These are phyloP conservation scores for Poecilia wingei DNA, from an alignment of 2,797 vertebrate genomes.

Conservation along the genomic window DNA sequence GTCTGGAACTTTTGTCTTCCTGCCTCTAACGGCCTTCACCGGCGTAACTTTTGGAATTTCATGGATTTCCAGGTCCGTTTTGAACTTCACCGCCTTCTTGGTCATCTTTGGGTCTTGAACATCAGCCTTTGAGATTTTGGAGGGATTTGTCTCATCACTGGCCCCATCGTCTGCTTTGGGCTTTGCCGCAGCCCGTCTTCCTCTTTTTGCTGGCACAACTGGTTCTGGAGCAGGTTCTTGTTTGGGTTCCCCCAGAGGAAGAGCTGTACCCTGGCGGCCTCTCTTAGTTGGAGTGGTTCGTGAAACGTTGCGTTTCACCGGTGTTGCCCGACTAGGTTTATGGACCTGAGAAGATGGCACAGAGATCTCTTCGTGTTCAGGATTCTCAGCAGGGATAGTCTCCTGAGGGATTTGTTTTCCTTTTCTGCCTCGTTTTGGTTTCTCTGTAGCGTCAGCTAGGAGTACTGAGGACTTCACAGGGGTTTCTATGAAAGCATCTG, in stretches of 20 bases:
- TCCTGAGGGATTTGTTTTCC: constrained; percentile 29
- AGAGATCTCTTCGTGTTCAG: constrained; percentile 13
- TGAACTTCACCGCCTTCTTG: constrained; percentile 69
- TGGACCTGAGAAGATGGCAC: constrained; percentile 15
- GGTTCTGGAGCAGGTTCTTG: constrained; percentile 19
- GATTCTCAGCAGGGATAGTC: constrained; percentile 1
- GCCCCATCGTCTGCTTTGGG: constrained; percentile 3
- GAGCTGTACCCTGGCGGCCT: constrained; percentile 42
- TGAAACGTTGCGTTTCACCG: constrained; percentile 28
- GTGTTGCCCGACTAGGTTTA: constrained; percentile 55
- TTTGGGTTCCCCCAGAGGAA: constrained; percentile 9
- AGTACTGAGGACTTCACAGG: constrained; percentile 34
- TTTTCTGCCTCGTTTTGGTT: constrained; percentile 51
- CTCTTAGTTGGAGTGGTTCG: constrained; percentile 54
- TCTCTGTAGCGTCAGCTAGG: constrained; percentile 17
- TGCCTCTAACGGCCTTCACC: constrained; percentile 48
- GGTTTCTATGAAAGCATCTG: constrained; percentile 10
- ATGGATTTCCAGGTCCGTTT: constrained; percentile 33
- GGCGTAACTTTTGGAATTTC: constrained; percentile 44
- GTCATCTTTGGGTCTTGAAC: constrained; percentile 24
- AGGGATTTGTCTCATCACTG: neutral
- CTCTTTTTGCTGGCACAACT: constrained; percentile 39
- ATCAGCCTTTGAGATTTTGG: neutral
- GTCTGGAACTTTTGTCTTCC: constrained; percentile 44
- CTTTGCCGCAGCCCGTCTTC: constrained; percentile 51